Evolutionary conservation across 2,113 vertebrate species (phyloP).

Genomic region (Rynchops niger): DNA sequence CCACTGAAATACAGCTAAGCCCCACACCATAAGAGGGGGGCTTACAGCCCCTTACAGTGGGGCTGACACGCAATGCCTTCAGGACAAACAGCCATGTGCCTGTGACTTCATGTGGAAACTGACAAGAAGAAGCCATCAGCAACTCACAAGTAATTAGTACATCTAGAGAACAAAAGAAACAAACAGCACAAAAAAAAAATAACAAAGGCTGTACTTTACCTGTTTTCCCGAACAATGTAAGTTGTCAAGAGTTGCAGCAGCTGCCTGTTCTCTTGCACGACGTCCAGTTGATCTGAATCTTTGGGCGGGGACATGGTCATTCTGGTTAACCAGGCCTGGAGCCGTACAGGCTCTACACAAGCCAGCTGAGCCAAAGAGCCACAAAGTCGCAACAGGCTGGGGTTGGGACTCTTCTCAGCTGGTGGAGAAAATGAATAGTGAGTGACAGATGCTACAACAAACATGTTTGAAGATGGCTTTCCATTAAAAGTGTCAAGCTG

Average conservation of each 20-base stretch:
- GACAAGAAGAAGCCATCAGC: not conserved
- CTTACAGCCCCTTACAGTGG: too few species aligned
- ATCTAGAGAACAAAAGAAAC: not conserved
- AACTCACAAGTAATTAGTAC: not conserved
- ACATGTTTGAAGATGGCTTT: not conserved
- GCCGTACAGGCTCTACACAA: slow-evolving; percentile 87
- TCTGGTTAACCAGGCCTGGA: slow-evolving; percentile 94
- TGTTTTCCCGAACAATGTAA: slow-evolving; percentile 95
- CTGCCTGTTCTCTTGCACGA: slow-evolving; percentile 95
- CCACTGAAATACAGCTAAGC: not conserved
- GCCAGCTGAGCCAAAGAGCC: slow-evolving; percentile 95
- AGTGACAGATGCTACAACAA: not conserved
- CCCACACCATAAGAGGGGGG: not conserved
- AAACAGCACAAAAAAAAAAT: not conserved
- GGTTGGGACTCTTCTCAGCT: slow-evolving; percentile 97
- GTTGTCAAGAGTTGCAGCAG: slow-evolving; percentile 92
- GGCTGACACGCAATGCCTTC: not conserved
- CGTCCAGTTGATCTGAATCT: slow-evolving; percentile 91
- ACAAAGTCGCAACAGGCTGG: slow-evolving; percentile 90
- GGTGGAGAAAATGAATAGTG: not conserved
- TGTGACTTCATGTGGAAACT: not conserved
- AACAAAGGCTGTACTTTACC: slow-evolving; percentile 38
- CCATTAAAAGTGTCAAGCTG: not conserved
- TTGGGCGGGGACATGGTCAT: slow-evolving; percentile 93
- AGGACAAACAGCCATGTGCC: too few species aligned